A percentile compares a stretch with the other conserved stretches of the same genome.
Evolutionary conservation across 2,797 vertebrate genomes (phyloP).

Genomic region (Molossus molossus): DNA sequence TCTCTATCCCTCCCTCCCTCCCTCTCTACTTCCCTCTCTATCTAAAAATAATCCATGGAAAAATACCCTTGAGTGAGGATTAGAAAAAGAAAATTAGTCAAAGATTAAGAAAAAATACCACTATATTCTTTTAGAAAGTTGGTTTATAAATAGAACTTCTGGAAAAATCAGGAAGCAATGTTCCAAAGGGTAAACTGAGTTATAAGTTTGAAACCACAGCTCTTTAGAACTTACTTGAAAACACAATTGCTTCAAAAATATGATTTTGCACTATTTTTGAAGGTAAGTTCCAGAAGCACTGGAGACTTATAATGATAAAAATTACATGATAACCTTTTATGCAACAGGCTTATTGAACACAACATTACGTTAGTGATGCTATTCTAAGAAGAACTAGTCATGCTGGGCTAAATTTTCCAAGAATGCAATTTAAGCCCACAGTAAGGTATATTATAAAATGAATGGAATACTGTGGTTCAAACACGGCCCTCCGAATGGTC

Average conservation of each 20-base stretch:
- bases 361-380: constrained; percentile 74
- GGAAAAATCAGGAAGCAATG: not conserved
- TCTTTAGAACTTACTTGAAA: constrained; percentile 37
- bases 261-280: constrained; percentile 61
- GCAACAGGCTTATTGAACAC: constrained; percentile 79
- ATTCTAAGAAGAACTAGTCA: constrained; percentile 80
- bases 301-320: constrained; percentile 78
- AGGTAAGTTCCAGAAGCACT: constrained; percentile 67
- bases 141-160: constrained; percentile 54
- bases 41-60: too few species aligned
- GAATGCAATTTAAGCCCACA: constrained; percentile 84
- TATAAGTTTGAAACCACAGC: not conserved
- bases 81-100: not conserved
- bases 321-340: constrained; percentile 81
- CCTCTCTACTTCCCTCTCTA: too few species aligned
- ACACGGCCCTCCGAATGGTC: constrained; percentile 76
- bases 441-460: constrained; percentile 82
- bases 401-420: constrained; percentile 86
- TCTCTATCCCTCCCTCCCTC: too few species aligned
- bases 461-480: constrained; percentile 73
- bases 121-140: not conserved
- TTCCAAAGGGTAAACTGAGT: constrained; percentile 46
- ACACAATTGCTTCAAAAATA: constrained; percentile 48
- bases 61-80: too few species aligned
- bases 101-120: constrained; percentile 44